Base-by-base conservation (phyloP, 2,888 invertebrate species). In the Nymphalis polychloros region DNA sequence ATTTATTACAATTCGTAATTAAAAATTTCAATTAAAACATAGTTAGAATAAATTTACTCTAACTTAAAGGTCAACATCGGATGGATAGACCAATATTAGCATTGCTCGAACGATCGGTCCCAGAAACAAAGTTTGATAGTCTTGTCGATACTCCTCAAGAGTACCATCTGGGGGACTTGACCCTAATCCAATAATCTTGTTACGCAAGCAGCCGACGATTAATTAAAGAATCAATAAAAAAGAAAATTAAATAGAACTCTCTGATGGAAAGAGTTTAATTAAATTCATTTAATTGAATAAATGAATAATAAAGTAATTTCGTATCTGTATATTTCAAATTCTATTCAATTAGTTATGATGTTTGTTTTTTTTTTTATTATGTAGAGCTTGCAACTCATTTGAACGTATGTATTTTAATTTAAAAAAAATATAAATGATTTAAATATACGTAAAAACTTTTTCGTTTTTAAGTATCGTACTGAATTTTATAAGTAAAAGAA, bases 171-270 rank as follows among this genome's bases (percentile, higher is more conserved):
- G 66, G 46, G 41, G 63, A 66, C 64, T 71, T 60, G 69, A 61
- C 71, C 69, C 60, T 69, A 69, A 71, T 71, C 69, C 71, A 63
- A 57, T 67, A 69, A 71, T 71, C 69, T 63, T 60, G 62, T 71
- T 71, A 69, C 64, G 46, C 55, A 59, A 69, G 60, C 57, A 60
- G 57, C 64, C 53, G 49, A 31, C 31, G 59, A 31, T 57, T 62
- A 23, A 49, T 57, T n/a, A 19, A 52, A 55, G n/a, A 19, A 35
- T 19, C 20, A 57, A 57, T 53, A 5, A 19, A n/a, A 31, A 35
- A 35, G 16, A 8, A 55, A 55, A n/a, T 31, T 17, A 27, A 55
- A 55, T 8, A n/a, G n/a, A 27, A 31, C n/a, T 53, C 6, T 23
- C 17, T 16, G 23, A 16, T 8, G 1, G 6, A 27, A 10, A 27